phyloP scores from a whole-genome alignment of 1,140 invertebrate species.

The Drosophila albomicans region DNA sequence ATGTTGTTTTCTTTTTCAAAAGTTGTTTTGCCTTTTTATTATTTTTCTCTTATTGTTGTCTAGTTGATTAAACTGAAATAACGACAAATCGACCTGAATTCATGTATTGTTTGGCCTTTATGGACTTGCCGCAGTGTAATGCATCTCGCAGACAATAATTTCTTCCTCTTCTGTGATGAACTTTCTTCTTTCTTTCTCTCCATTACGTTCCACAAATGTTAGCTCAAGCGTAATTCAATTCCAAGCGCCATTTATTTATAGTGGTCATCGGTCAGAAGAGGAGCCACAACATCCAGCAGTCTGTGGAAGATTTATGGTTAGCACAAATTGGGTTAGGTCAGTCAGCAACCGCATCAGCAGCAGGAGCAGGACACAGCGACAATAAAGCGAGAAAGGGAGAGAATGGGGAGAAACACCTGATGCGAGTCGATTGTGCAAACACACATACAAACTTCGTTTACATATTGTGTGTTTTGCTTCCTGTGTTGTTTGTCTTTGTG shows the following conservation, averaged over 20 bases:
- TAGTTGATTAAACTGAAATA: conserved; percentile 57
- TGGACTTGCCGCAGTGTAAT: conserved; percentile 73
- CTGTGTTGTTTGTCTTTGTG: conserved; percentile 46
- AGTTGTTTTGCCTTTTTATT: conserved; percentile 4
- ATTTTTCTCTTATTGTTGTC: conserved; percentile 27
- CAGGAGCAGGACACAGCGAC: neutral
- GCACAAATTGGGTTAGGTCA: conserved; percentile 53
- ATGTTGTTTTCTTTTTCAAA: conserved; percentile 15
- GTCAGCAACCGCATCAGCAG: conserved; percentile 4
- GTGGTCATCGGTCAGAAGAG: conserved; percentile 50
- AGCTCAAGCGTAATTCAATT: conserved; percentile 79
- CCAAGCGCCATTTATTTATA: conserved; percentile 79
- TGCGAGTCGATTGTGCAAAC: conserved; percentile 25
- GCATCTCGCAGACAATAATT: conserved; percentile 70
- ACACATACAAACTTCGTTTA: neutral
- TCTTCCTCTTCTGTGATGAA: neutral
- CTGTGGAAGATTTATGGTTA: conserved; percentile 42
- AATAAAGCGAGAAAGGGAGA: neutral
- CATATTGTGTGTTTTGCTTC: conserved; percentile 10
- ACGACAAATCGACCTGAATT: conserved; percentile 46
- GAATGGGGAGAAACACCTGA: conserved; percentile 32
- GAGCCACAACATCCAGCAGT: conserved; percentile 9
- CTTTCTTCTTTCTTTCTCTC: conserved; percentile 20
- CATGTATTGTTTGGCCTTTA: conserved; percentile 48
- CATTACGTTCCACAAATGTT: conserved; percentile 32